These are phyloP conservation scores for Diadegma fenestrale DNA, from an alignment of 2,888 invertebrate genomes.

Conservation along the genomic window DNA sequence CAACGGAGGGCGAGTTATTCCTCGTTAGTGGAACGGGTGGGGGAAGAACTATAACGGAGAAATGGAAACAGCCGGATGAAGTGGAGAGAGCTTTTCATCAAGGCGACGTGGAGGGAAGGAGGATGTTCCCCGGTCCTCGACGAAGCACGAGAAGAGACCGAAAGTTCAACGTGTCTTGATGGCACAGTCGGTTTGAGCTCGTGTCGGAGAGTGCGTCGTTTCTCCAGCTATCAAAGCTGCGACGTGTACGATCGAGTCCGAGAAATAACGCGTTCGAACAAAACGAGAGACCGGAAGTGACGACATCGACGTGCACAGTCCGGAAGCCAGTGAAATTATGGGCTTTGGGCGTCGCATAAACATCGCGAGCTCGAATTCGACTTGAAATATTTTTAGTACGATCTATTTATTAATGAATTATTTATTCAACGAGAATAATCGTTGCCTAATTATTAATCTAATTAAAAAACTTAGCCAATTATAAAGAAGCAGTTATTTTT, in stretches of 20 bases:
- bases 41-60: conserved; percentile 16
- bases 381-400: conserved; percentile 26
- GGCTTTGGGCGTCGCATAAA: conserved; percentile 6
- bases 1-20: not conserved
- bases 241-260: conserved; percentile 12
- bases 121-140: conserved; percentile 56
- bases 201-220: conserved; percentile 72
- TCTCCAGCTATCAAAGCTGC: conserved; percentile 58
- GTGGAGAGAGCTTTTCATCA: conserved; percentile 63
- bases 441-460: conserved; percentile 29
- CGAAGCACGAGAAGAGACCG: conserved; percentile 49
- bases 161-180: conserved; percentile 56
- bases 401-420: conserved; percentile 48
- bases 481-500: conserved; percentile 46
- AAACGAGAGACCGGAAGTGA: conserved; percentile 67
- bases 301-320: conserved; percentile 65
- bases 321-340: conserved; percentile 65
- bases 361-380: conserved; percentile 35
- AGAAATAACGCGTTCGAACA: conserved; percentile 41
- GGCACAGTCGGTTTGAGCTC: conserved; percentile 77
- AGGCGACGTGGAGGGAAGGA: conserved; percentile 37
- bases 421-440: conserved; percentile 48
- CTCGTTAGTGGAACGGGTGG: not conserved
- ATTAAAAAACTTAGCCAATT: conserved; percentile 2
- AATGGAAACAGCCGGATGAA: conserved; percentile 66